Conservation (phyloP, 2,113 vertebrate genomes). For the Synchiropus splendidus region DNA sequence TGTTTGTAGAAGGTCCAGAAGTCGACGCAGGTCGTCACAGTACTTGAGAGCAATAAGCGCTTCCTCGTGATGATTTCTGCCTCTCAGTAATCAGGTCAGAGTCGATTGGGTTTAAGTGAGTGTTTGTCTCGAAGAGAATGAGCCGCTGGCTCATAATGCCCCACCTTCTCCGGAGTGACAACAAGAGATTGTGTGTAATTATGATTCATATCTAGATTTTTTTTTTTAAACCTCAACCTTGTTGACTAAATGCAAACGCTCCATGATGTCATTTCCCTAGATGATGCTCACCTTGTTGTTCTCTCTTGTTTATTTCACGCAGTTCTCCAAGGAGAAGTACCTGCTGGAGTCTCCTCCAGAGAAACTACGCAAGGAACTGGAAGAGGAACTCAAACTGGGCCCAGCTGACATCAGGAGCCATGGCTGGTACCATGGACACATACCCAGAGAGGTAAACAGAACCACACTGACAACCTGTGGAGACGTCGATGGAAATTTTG, state of each 20-base stretch:
- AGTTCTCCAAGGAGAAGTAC: conserved; percentile 99
- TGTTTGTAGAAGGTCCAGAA: background rate
- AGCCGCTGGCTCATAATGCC: too few relatives aligned
- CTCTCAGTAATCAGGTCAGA: conserved; percentile 47
- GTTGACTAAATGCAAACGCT: background rate
- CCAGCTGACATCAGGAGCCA: conserved; percentile 91
- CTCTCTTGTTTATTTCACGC: conserved; percentile 22
- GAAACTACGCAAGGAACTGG: conserved; percentile 91
- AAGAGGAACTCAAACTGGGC: conserved; percentile 93
- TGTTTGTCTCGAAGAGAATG: background rate
- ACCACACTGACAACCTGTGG: too few relatives aligned
- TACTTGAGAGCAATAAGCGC: conserved; percentile 29
- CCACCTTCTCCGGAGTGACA: background rate
- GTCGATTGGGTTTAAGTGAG: conserved; percentile 22
- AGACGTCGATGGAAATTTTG: too few relatives aligned
- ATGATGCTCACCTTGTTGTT: background rate
- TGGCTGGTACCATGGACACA: conserved; percentile 96
- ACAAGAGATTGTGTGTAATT: conserved; percentile 18
- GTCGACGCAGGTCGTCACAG: conserved; percentile 10
- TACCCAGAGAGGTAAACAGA: conserved; percentile 84
- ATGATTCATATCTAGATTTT: background rate
- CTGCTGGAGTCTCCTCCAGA: conserved; percentile 91
- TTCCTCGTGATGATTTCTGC: conserved; percentile 26
- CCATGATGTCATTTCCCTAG: background rate
- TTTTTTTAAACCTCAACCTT: background rate